These are phyloP conservation scores for Meriones unguiculatus DNA, from an alignment of 2,113 vertebrate genomes.

Conservation along the genomic window DNA sequence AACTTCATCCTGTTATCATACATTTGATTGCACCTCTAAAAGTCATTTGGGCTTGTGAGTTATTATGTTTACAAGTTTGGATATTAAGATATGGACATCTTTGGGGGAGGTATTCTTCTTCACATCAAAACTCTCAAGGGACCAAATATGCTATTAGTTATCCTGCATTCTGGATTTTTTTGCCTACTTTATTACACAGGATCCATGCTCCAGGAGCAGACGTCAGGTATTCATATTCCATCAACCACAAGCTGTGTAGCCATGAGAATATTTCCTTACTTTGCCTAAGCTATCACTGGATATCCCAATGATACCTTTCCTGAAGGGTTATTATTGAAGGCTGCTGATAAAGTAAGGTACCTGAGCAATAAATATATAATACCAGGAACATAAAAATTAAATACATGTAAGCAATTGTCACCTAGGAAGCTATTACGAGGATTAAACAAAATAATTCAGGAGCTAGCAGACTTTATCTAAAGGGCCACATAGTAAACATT, in stretches of 20 bases:
- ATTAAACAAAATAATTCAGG: not conserved
- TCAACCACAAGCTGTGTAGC: not conserved
- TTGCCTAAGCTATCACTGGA: not conserved
- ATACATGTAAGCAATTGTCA: not conserved
- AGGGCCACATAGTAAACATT: not conserved
- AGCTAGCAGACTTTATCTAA: not conserved
- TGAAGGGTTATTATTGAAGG: not conserved
- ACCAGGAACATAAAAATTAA: not conserved
- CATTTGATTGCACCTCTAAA: not conserved
- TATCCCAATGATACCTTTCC: not conserved
- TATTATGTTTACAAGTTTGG: not conserved
- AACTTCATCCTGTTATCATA: not conserved
- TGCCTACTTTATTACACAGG: not conserved
- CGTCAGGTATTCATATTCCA: not conserved
- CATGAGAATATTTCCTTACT: not conserved
- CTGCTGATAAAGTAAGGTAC: not conserved
- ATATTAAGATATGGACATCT: not conserved
- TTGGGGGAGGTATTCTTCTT: not conserved
- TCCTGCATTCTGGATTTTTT: not conserved
- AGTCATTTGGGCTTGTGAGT: not conserved
- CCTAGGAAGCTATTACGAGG: not conserved
- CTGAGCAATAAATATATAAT: not conserved
- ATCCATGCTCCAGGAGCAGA: not conserved
- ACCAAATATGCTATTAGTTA: not conserved
- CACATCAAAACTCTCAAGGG: not conserved